Base-by-base conservation (phyloP, 2,113 vertebrate species). In the Delphinus delphis region DNA sequence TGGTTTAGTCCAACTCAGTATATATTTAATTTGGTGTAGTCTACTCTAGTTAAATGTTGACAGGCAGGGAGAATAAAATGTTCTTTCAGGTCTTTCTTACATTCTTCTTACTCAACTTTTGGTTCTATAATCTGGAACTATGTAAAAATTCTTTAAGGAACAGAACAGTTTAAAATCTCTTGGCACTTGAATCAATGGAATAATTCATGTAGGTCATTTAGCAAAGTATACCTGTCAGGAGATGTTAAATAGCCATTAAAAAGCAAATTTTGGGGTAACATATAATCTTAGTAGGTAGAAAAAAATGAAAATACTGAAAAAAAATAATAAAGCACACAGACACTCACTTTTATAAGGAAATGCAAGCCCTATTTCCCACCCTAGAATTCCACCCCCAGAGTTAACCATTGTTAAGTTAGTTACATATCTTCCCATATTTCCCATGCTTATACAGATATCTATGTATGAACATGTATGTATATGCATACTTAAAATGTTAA, bases 311-410 rank as follows among this genome's bases (percentile, higher is more conserved):
- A 95, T 67, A 65, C 18, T 67, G 33, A 50, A 14, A 73, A 53
- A 47, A 25, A 65, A 71, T 58, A 73, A 36, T 28, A 15, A 53
- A 31, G 12, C 13, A 21, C 14, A 63, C 26, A 47, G 20, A 14
- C 80, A 53, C 68, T 88, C 80, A 53, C 68, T 88, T 91, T 84
- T 84, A 68, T n/a, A 26, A 90, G 74, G 55, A 85, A 95, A 50
- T 63, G 31, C 2, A 76, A 71, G 41, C 14, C 77, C 44, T 63
- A 71, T 93, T 93, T 38, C 65, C 20, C 14, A 60, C 53, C 38
- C 21, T 88, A 28, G 15, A 38, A 80, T 84, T 95, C 25, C 13
- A 83, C 36, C n/a, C 28, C 15, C 70, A 8, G 31, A 38, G 5
- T 86, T 94, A 88, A 53, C 36, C 28, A 36, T 50, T 63, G n/a